Evolutionary conservation across 2,797 vertebrate genomes (phyloP).

Genomic region (Poeciliopsis presidionis): DNA sequence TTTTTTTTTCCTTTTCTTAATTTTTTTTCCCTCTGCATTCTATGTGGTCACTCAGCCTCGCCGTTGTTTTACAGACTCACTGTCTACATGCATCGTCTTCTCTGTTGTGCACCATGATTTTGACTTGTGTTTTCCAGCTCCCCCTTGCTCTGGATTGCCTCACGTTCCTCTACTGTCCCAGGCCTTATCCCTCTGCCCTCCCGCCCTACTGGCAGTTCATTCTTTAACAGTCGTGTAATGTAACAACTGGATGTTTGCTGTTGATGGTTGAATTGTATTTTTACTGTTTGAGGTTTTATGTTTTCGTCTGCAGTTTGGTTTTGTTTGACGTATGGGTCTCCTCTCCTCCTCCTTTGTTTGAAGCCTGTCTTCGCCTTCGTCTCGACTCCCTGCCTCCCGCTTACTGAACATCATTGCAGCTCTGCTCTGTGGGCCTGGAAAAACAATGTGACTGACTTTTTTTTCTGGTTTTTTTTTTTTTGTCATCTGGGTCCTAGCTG

Average conservation of each 20-base stretch:
- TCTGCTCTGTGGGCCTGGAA: constrained; percentile 46
- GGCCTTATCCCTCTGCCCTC: constrained; percentile 31
- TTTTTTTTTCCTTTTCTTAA: constrained; percentile 5
- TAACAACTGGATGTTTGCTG: constrained; percentile 78
- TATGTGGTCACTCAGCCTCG: constrained; percentile 40
- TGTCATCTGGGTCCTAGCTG: constrained; percentile 30
- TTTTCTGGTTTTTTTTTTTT: not conserved
- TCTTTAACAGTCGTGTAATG: constrained; percentile 69
- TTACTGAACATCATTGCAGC: constrained; percentile 57
- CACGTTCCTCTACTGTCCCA: constrained; percentile 48
- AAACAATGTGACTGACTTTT: constrained; percentile 34
- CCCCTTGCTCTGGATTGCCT: constrained; percentile 44
- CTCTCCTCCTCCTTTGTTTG: constrained; percentile 43
- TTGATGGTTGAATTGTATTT: constrained; percentile 75
- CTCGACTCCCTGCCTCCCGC: constrained; percentile 28
- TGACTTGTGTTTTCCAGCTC: constrained; percentile 47
- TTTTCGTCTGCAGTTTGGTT: constrained; percentile 62
- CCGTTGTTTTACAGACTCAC: constrained; percentile 64
- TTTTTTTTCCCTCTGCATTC: constrained; percentile 27
- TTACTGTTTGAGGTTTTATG: constrained; percentile 64
- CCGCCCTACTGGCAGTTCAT: constrained; percentile 47
- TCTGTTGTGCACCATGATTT: constrained; percentile 43
- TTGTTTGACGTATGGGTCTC: constrained; percentile 27
- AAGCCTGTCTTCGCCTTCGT: constrained; percentile 70
- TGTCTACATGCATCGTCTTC: constrained; percentile 40